Conservation (phyloP, 2,113 vertebrate genomes). For the Hyperopisus bebe region DNA sequence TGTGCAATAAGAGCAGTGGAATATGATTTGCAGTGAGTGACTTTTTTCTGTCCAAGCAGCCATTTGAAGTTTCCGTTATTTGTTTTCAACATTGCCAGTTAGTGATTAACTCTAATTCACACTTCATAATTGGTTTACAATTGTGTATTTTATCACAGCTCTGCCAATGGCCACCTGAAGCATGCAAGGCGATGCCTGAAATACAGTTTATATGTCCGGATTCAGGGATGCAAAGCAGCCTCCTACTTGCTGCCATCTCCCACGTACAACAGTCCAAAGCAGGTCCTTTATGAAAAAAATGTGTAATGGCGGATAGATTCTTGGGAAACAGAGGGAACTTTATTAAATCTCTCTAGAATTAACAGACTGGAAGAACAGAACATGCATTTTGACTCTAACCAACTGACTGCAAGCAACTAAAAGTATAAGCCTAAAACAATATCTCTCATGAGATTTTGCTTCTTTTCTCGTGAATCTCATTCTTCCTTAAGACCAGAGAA, state of each 20-base stretch:
- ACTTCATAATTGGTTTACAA: background rate
- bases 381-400: background rate
- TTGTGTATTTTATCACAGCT: background rate
- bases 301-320: background rate
- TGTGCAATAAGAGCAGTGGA: background rate
- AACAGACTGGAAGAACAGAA: background rate
- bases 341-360: background rate
- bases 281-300: background rate
- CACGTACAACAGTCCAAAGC: background rate
- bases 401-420: background rate
- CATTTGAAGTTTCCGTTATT: background rate
- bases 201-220: background rate
- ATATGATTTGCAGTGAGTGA: background rate
- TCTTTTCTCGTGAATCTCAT: background rate
- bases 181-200: background rate
- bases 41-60: background rate
- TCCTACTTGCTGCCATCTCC: background rate
- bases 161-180: background rate
- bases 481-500: background rate
- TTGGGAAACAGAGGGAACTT: background rate
- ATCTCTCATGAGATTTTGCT: background rate
- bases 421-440: background rate
- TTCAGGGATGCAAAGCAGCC: background rate
- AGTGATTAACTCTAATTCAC: background rate
- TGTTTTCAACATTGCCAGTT: background rate